Base-by-base conservation (phyloP, 2,797 vertebrate genomes). In the Xiphorhynchus erythropygius region DNA sequence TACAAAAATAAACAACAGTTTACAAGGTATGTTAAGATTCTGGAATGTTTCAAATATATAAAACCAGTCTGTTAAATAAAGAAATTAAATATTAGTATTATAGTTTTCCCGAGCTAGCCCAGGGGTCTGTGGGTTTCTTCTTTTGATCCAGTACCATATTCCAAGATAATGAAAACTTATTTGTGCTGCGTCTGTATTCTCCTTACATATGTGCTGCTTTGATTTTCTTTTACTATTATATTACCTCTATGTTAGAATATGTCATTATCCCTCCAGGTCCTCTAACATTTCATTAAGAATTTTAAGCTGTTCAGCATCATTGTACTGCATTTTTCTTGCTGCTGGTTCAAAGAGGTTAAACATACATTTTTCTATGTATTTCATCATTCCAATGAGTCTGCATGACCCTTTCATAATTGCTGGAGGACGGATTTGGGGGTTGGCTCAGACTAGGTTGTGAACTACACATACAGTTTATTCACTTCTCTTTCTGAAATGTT, bases 201-300 rank as follows among this genome's bases (percentile, higher is more conserved):
- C 24, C 77, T 81, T 75, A 78, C 16, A 10, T 68, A 49, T 4
- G 10, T 25, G 27, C 13, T 81, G 35, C 13, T 84, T 82, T 62
- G 62, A 52, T 89, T 93, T 84, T 64, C 8, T 56, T 68, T 89
- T 84, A 63, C 53, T 71, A 17, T 68, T 33, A 37, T 60, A 71
- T 50, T 63, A 83, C 24, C 15, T 67, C 69, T 92, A 0, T 28
- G 37, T 89, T 88, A 80, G n/a, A 8, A 21, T 63, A 74, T 74
- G 83, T 94, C 52, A 56, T 68, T 80, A 67, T 70, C 49, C 56
- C 47, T 88, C 22, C 64, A 77, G 91, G 35, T 90, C 60, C 42
- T 77, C 55, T 86, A 90, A 76, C 52, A 92, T 53, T 77, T 84
- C 60, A 74, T 83, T 90, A 93, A 74, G 86, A 73, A 68, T 82